These are phyloP conservation scores for Lithodes maja DNA, from an alignment of 2,888 invertebrate species.

Conservation along the genomic window DNA sequence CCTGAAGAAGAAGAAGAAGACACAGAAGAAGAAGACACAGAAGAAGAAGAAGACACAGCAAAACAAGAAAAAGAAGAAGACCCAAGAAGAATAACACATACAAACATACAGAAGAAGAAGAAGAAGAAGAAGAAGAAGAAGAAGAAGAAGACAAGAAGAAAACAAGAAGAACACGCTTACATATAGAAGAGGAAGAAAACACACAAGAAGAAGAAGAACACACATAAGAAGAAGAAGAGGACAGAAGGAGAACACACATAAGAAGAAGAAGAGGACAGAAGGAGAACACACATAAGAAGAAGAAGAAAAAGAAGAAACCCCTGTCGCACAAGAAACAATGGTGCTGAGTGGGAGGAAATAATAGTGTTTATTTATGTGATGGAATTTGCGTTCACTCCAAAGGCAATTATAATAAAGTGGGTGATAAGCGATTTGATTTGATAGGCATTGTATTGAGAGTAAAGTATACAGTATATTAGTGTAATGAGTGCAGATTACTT, in stretches of 20 bases:
- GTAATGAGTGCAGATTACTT: too few relatives aligned
- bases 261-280: neutral
- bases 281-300: neutral
- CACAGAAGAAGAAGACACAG: neutral
- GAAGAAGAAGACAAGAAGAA: neutral
- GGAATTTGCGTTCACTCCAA: too few relatives aligned
- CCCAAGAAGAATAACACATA: neutral
- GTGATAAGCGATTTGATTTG: too few relatives aligned
- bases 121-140: neutral
- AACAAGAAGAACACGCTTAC: neutral
- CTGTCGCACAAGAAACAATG: too few relatives aligned
- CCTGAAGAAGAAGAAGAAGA: neutral
- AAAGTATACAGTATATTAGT: too few relatives aligned
- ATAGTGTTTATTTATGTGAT: too few relatives aligned
- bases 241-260: neutral
- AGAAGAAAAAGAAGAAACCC: neutral
- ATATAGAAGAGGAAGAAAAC: neutral
- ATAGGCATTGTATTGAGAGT: too few relatives aligned
- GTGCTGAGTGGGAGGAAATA: too few relatives aligned
- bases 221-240: neutral
- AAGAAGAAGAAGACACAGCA: neutral
- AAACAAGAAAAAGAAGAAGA: neutral
- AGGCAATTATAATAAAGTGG: too few relatives aligned
- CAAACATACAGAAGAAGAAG: neutral
- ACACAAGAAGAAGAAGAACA: neutral